These are phyloP conservation scores for Cynodonichthys magdalenae DNA, from an alignment of 2,797 vertebrate genomes.

Conservation along the genomic window DNA sequence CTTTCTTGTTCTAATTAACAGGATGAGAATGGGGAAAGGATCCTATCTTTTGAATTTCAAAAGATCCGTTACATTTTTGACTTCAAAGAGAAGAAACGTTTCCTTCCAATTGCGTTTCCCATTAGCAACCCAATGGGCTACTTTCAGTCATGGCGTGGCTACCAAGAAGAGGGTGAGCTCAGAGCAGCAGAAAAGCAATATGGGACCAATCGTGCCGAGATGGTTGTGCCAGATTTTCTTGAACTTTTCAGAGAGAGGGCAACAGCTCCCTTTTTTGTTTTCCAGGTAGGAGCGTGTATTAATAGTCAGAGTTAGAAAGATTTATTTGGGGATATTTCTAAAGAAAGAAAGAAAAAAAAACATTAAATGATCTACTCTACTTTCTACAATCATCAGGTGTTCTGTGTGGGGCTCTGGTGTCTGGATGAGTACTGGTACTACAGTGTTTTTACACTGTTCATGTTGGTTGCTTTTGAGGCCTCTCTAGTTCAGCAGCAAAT, in stretches of 20 bases:
- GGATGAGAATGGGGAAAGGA: conserved; percentile 85
- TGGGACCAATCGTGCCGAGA: conserved; percentile 93
- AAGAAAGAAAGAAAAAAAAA: too few species aligned
- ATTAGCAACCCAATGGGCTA: conserved; percentile 82
- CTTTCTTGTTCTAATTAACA: conserved; percentile 56
- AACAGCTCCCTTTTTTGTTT: conserved; percentile 97
- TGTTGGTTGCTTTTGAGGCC: conserved; percentile 96
- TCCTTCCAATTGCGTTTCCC: conserved; percentile 89
- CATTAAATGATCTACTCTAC: background rate
- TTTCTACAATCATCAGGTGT: conserved; percentile 81
- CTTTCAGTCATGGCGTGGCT: conserved; percentile 91
- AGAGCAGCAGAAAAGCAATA: conserved; percentile 89
- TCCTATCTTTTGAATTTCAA: conserved; percentile 93
- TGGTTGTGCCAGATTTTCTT: conserved; percentile 96
- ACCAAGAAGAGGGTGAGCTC: conserved; percentile 91
- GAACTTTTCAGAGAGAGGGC: conserved; percentile 96
- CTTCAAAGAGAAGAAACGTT: conserved; percentile 83
- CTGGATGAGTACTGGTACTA: conserved; percentile 99
- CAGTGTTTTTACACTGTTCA: conserved; percentile 97
- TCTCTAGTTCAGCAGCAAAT: conserved; percentile 97
- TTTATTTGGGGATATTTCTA: background rate
- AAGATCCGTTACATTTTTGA: conserved; percentile 93
- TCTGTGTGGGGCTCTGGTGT: conserved; percentile 97
- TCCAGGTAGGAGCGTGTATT: conserved; percentile 83
- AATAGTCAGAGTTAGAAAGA: background rate